These are phyloP conservation scores for Apostichopus leukothele DNA, from an alignment of 53 echinoderm and acorn worm species.

Conservation along the genomic window DNA sequence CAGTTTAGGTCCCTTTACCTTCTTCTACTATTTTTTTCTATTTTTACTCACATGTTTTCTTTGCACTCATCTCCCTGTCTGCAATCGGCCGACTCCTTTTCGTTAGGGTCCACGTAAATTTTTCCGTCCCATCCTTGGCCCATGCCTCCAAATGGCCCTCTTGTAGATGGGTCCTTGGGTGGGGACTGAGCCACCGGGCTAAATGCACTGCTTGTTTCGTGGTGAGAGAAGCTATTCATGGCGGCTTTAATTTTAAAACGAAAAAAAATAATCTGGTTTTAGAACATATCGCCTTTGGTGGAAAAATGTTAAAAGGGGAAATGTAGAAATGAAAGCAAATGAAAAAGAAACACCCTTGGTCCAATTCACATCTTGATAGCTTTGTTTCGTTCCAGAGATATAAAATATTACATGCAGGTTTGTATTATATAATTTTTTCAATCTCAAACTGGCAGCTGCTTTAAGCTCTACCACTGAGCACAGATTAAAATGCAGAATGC, in stretches of 20 bases:
- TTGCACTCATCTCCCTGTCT: slow-evolving; percentile 41
- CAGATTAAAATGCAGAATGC: no score
- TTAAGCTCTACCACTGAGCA: no score
- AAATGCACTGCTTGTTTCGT: slow-evolving; percentile 62
- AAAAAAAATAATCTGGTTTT: not conserved
- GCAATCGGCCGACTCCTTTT: not conserved
- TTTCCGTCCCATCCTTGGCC: slow-evolving; percentile 22
- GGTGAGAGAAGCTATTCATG: slow-evolving; percentile 29
- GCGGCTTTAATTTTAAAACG: slow-evolving; percentile 27
- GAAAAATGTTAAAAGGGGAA: no score
- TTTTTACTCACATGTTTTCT: slow-evolving; percentile 68
- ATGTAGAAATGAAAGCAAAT: no score
- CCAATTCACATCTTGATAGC: no score
- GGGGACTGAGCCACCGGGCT: slow-evolving; percentile 35
- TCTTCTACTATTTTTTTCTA: not conserved
- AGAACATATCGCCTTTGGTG: no score
- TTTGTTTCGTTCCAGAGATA: no score
- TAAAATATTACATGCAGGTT: no score
- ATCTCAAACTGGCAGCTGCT: no score
- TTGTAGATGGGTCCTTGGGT: not conserved
- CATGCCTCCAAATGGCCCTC: not conserved
- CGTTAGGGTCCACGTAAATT: slow-evolving; percentile 29
- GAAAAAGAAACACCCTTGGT: no score
- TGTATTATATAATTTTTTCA: no score
- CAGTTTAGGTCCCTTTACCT: not conserved